Percentiles rank a stretch among this genome's conserved stretches.
Evolutionary conservation across 2,797 vertebrate species (phyloP).

Genomic region (Pyrocephalus nanus): DNA sequence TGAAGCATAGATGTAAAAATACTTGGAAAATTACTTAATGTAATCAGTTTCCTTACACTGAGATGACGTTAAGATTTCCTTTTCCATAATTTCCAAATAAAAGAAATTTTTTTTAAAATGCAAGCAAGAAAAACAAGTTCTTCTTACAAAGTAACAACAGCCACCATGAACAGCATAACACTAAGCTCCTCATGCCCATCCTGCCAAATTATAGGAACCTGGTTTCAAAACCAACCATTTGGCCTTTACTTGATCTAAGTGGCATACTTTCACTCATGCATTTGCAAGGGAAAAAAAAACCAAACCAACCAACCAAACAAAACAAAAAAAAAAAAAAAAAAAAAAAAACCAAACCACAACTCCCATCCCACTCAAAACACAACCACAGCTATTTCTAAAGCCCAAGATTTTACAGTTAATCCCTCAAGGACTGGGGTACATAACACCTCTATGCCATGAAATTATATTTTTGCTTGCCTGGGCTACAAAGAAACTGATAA

Average conservation of each 20-base stretch:
- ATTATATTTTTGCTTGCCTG: not conserved
- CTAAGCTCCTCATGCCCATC: fast-evolving
- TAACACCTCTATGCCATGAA: not conserved
- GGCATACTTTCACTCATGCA: not conserved
- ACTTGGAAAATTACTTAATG: not conserved
- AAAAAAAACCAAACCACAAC: not conserved
- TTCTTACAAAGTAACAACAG: not conserved
- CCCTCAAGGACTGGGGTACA: not conserved
- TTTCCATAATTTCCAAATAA: not conserved
- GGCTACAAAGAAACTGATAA: not conserved
- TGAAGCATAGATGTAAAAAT: not conserved
- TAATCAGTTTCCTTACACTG: not conserved
- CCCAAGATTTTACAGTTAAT: not conserved
- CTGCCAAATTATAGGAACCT: not conserved
- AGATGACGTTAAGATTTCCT: not conserved
- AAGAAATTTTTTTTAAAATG: not conserved
- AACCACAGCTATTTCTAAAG: not conserved
- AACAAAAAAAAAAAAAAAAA: no score
- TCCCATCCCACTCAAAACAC: not conserved
- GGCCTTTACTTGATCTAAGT: not conserved
- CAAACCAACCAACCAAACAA: fast-evolving
- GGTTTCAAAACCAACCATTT: not conserved
- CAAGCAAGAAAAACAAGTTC: not conserved
- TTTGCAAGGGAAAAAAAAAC: not conserved
- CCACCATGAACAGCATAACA: not conserved